Percentiles rank a stretch among this genome's conserved stretches.
Evolutionary conservation across 1,140 invertebrate species (phyloP).

Genomic region (Amyelois transitella): DNA sequence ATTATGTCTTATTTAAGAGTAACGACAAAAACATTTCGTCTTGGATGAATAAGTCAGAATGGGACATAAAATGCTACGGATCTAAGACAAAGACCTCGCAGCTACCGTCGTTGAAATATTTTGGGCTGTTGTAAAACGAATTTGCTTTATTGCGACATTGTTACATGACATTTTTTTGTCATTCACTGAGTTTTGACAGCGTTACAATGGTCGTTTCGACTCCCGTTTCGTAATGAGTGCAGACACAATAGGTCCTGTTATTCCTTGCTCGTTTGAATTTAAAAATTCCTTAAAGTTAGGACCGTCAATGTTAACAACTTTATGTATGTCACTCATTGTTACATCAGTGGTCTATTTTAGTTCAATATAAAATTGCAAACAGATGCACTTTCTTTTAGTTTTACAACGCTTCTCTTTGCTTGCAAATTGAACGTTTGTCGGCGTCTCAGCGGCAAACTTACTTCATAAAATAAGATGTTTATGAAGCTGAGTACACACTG

Average conservation of each 20-base stretch:
- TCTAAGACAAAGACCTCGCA: slow-evolving; percentile 57
- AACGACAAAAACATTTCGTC: slow-evolving; percentile 53
- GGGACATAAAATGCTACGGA: slow-evolving; percentile 48
- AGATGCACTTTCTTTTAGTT: no score
- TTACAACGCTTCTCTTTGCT: no score
- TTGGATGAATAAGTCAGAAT: slow-evolving; percentile 54
- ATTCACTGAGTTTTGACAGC: slow-evolving; percentile 52
- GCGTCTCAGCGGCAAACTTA: no score
- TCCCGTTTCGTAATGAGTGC: slow-evolving; percentile 47
- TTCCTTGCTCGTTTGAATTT: background rate
- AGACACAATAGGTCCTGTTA: background rate
- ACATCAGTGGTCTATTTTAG: background rate
- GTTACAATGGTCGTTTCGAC: slow-evolving; percentile 47
- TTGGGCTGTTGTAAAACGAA: slow-evolving; percentile 50
- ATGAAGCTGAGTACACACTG: no score
- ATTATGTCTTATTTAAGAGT: slow-evolving; percentile 69
- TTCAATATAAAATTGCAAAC: background rate
- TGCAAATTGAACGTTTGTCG: no score
- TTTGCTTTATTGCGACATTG: slow-evolving; percentile 57
- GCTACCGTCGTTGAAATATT: slow-evolving; percentile 58
- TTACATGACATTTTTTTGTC: slow-evolving; percentile 48
- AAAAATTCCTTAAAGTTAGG: background rate
- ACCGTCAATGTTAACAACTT: background rate
- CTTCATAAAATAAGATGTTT: no score
- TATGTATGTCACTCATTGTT: background rate